Conservation (phyloP, 2,888 invertebrate species). For the Liodrosophila aerea region DNA sequence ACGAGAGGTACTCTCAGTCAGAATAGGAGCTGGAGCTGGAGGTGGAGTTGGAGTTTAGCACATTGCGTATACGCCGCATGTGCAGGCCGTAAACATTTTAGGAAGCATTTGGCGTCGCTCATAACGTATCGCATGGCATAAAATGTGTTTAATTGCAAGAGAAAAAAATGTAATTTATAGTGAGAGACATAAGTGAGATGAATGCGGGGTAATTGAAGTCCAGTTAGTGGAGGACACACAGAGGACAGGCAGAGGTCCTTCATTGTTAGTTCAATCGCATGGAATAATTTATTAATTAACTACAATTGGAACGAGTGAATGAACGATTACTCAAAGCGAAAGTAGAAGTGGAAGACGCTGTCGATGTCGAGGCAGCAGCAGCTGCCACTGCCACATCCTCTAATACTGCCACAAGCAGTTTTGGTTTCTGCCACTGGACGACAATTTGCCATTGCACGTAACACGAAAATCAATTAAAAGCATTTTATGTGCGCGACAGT, state of each 20-base stretch:
- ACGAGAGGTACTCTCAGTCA: conserved; percentile 44
- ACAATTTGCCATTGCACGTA: conserved; percentile 68
- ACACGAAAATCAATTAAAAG: conserved; percentile 76
- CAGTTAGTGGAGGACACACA: conserved; percentile 26
- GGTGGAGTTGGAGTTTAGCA: conserved; percentile 18
- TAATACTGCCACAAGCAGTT: conserved; percentile 17
- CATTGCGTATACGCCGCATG: conserved; percentile 63
- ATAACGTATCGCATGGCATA: conserved; percentile 35
- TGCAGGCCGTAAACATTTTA: conserved; percentile 53
- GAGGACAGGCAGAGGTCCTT: conserved; percentile 46
- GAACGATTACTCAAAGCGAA: conserved; percentile 57
- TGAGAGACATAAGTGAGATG: conserved; percentile 8
- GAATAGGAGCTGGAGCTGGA: no score
- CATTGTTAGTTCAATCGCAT: conserved; percentile 74
- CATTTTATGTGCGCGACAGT: conserved; percentile 76
- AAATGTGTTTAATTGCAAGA: conserved; percentile 75
- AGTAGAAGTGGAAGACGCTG: background rate
- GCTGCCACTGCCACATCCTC: conserved; percentile 19
- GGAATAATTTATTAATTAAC: conserved; percentile 78
- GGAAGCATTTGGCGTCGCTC: conserved; percentile 16
- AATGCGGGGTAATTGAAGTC: conserved; percentile 50
- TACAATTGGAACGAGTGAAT: conserved; percentile 77
- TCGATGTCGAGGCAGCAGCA: conserved; percentile 3
- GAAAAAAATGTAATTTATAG: conserved; percentile 48
- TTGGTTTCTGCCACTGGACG: conserved; percentile 33